phyloP scores from a whole-genome alignment of 2,888 invertebrate genomes.

The Agonum fuliginosum region DNA sequence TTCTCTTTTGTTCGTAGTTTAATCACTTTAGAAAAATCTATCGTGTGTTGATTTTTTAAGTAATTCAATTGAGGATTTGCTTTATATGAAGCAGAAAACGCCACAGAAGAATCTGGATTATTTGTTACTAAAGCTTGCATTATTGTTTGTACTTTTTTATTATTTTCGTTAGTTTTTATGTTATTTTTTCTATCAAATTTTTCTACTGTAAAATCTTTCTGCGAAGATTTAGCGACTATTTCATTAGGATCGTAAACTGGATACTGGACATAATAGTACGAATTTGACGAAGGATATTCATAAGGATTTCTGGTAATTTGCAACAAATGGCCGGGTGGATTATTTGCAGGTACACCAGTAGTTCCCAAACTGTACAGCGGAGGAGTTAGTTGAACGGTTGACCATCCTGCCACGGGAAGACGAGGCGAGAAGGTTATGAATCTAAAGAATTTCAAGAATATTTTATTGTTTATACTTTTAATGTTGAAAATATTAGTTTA shows the following conservation, averaged over 20 bases:
- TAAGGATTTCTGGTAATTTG: slow-evolving; percentile 57
- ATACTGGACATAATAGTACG: slow-evolving; percentile 15
- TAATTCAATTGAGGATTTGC: slow-evolving; percentile 68
- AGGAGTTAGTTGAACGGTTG: slow-evolving; percentile 61
- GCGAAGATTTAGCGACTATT: slow-evolving; percentile 37
- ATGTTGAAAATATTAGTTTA: slow-evolving; percentile 18
- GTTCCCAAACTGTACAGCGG: slow-evolving; percentile 37
- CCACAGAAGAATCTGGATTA: slow-evolving; percentile 17
- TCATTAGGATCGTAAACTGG: slow-evolving; percentile 37
- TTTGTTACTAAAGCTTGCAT: slow-evolving; percentile 45
- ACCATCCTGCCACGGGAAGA: slow-evolving; percentile 64
- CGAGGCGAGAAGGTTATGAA: slow-evolving; percentile 64
- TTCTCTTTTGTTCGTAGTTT: slow-evolving; percentile 33
- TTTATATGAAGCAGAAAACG: slow-evolving; percentile 66
- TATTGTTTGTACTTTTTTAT: slow-evolving; percentile 29
- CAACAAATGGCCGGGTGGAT: slow-evolving; percentile 52
- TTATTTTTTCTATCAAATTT: slow-evolving; percentile 6
- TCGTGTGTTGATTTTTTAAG: slow-evolving; percentile 68
- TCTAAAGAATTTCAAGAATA: slow-evolving; percentile 61
- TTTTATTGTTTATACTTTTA: slow-evolving; percentile 4
- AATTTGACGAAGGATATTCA: slow-evolving; percentile 8
- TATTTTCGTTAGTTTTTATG: not conserved
- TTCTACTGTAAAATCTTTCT: slow-evolving; percentile 46
- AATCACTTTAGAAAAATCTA: slow-evolving; percentile 61
- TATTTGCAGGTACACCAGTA: slow-evolving; percentile 41